Percentiles rank a stretch among this genome's conserved stretches.
phyloP scores from a whole-genome alignment of 1,140 invertebrate genomes.

The Eriocheir sinensis region DNA sequence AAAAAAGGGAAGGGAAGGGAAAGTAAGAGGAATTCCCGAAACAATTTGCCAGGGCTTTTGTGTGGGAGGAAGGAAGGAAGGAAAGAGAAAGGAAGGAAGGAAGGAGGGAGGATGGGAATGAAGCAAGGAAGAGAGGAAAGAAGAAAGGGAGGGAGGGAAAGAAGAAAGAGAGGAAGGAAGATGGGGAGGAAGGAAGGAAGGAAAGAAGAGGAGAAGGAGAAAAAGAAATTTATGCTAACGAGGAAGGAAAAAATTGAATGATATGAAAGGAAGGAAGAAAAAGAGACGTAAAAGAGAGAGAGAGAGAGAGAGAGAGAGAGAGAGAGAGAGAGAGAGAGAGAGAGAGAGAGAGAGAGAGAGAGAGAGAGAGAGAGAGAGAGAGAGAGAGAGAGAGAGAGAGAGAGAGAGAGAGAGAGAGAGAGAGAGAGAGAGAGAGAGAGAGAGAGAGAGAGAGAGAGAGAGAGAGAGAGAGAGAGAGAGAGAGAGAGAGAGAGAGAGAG shows the following conservation, averaged over 20 bases:
- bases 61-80: background rate
- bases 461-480: background rate
- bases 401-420: background rate
- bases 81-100: background rate
- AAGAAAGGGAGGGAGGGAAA: background rate
- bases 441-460: background rate
- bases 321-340: background rate
- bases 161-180: no score
- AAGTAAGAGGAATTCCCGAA: background rate
- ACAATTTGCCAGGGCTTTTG: constrained; percentile 27
- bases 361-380: background rate
- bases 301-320: background rate
- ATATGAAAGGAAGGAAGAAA: no score
- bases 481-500: background rate
- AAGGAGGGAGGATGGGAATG: no score
- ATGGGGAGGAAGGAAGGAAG: no score
- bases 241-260: no score
- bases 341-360: no score
- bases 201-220: background rate
- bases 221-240: no score
- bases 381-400: background rate
- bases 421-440: background rate
- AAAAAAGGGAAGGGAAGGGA: background rate
- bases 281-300: no score
- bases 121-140: no score